Evolutionary conservation across 1,140 invertebrate genomes (phyloP).

Genomic region (Brachionus paranguensis): DNA sequence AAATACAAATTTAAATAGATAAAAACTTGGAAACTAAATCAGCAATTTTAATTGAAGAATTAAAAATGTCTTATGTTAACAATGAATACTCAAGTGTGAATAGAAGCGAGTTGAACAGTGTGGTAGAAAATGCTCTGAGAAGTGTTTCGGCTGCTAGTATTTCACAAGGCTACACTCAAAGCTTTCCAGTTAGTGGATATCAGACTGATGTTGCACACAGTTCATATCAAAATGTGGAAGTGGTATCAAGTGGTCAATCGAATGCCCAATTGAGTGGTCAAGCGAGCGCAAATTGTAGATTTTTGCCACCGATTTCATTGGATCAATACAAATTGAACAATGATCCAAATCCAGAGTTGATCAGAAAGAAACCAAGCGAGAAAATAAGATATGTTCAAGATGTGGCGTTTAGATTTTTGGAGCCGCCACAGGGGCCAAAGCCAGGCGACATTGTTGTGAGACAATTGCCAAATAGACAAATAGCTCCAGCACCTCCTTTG

Average conservation of each 20-base stretch:
- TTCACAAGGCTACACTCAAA: not conserved
- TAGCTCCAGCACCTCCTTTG: constrained; percentile 32
- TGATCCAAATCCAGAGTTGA: constrained; percentile 36
- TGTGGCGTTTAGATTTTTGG: constrained; percentile 10
- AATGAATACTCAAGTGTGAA: not conserved
- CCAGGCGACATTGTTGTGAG: constrained; percentile 18
- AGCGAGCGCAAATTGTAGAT: constrained; percentile 23
- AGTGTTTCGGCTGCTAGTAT: not conserved
- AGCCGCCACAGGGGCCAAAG: constrained; percentile 20
- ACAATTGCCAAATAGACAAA: constrained; percentile 24
- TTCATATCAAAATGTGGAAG: not conserved
- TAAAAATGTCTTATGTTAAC: not conserved
- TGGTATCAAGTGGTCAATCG: not conserved
- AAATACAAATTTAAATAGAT: not conserved
- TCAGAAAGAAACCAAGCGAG: constrained; percentile 15
- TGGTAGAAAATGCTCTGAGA: constrained; percentile 15
- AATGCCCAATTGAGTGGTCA: not conserved
- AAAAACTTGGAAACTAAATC: not conserved
- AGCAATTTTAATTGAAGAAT: not conserved
- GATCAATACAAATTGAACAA: constrained; percentile 37
- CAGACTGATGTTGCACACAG: not conserved
- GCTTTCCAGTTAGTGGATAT: not conserved
- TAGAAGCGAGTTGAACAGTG: not conserved
- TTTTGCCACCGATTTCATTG: constrained; percentile 8
- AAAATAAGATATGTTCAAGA: constrained; percentile 32